Conservation (phyloP, 2,113 vertebrate species). For the Pterocles burchelli region DNA sequence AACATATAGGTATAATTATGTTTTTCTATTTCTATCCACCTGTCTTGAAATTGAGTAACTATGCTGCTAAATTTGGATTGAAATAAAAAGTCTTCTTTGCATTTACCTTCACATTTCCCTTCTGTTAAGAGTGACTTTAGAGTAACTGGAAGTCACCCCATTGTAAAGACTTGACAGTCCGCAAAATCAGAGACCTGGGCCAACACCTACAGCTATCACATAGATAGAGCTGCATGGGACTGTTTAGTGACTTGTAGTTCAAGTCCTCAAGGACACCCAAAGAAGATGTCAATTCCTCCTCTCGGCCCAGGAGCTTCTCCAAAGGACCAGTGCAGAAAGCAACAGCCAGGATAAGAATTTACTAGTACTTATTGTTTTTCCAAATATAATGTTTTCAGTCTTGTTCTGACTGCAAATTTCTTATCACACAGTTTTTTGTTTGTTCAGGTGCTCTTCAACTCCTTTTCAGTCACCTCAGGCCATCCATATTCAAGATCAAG, state of each 20-base stretch:
- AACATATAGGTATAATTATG: constrained; percentile 66
- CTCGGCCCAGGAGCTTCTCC: neutral
- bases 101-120: constrained; percentile 8
- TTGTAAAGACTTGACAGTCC: neutral
- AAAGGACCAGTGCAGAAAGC: neutral
- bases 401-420: neutral
- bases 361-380: neutral
- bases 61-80: constrained; percentile 52
- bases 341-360: neutral
- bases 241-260: neutral
- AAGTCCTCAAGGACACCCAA: neutral
- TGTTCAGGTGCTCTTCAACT: neutral
- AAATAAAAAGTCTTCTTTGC: constrained; percentile 9
- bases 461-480: constrained; percentile 19
- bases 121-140: neutral
- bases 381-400: neutral
- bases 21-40: constrained; percentile 67
- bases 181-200: neutral
- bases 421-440: neutral
- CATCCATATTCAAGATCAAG: constrained; percentile 18
- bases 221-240: neutral
- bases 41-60: constrained; percentile 65
- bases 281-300: neutral
- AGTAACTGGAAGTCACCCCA: neutral
- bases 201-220: neutral